phyloP scores from a whole-genome alignment of 2,113 vertebrate genomes.

The Pimephales promelas region DNA sequence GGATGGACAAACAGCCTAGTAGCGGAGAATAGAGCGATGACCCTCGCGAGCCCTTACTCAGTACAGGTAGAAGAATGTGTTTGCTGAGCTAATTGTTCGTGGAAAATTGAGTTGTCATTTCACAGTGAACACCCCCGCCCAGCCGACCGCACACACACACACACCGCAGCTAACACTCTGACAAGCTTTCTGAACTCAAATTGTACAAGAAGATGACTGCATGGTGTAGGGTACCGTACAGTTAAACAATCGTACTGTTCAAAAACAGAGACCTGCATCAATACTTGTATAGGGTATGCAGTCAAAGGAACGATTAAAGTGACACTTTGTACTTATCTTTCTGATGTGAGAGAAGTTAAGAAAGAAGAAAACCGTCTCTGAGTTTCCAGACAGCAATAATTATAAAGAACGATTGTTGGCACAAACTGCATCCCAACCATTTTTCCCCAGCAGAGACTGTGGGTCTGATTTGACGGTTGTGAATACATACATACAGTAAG shows the following conservation, averaged over 20 bases:
- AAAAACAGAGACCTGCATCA: slow-evolving; percentile 16
- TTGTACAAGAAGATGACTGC: not conserved
- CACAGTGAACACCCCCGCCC: slow-evolving; percentile 49
- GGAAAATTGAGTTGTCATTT: slow-evolving; percentile 62
- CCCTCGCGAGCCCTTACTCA: slow-evolving; percentile 72
- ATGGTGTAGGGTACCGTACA: not conserved
- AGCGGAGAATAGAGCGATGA: slow-evolving; percentile 69
- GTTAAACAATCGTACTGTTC: not conserved
- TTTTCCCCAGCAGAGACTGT: slow-evolving; percentile 38
- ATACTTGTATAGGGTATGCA: not conserved
- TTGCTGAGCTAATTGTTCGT: slow-evolving; percentile 69
- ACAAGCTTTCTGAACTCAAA: not conserved
- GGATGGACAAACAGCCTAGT: slow-evolving; percentile 70
- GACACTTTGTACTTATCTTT: slow-evolving; percentile 19
- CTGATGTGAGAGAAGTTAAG: slow-evolving; percentile 15
- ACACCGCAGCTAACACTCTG: not conserved
- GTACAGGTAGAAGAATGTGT: slow-evolving; percentile 67
- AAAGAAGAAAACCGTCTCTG: slow-evolving; percentile 27
- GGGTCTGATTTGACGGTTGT: slow-evolving; percentile 42
- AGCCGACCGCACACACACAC: not conserved
- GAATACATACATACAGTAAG: not conserved
- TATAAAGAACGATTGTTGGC: slow-evolving; percentile 45
- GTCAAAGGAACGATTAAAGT: not conserved
- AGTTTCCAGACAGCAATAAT: slow-evolving; percentile 48
- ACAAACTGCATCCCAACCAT: slow-evolving; percentile 44